A percentile compares a stretch with the other conserved stretches of the same genome.
phyloP scores from a whole-genome alignment of 2,888 invertebrate genomes.

The Hylaea fasciaria region DNA sequence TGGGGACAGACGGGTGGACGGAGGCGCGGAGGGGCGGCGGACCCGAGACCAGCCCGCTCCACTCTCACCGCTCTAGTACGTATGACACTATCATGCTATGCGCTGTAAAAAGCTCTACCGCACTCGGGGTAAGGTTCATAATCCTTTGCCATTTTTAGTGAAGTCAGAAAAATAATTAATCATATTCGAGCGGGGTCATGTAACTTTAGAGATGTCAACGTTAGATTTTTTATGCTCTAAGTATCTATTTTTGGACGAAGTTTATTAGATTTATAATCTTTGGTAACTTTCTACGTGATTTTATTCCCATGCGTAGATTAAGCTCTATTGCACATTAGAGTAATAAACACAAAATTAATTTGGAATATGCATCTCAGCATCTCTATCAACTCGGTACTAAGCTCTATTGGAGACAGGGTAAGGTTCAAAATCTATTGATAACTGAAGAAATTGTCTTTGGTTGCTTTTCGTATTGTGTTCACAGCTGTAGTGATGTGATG shows the following conservation, averaged over 20 bases:
- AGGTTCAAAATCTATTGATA: constrained; percentile 10
- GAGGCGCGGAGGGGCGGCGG: constrained; percentile 81
- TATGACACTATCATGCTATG: constrained; percentile 59
- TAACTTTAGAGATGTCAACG: too few relatives aligned
- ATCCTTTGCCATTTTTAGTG: constrained; percentile 7
- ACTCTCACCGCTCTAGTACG: constrained; percentile 94
- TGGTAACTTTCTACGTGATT: too few relatives aligned
- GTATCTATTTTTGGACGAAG: too few relatives aligned
- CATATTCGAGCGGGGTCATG: too few relatives aligned
- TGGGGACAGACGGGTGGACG: constrained; percentile 81
- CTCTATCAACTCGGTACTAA: too few relatives aligned
- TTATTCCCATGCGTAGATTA: neutral
- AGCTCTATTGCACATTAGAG: neutral
- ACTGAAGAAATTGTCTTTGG: neutral
- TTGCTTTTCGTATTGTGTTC: too few relatives aligned
- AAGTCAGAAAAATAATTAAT: neutral
- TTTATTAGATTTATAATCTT: too few relatives aligned
- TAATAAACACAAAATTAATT: too few relatives aligned
- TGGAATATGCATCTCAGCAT: too few relatives aligned
- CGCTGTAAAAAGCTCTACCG: constrained; percentile 15
- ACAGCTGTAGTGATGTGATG: too few relatives aligned
- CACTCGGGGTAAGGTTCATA: constrained; percentile 26
- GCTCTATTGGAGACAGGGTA: neutral
- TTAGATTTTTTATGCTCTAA: too few relatives aligned
- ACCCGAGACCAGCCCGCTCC: constrained; percentile 93